These are phyloP conservation scores for Phrynosoma blainvillii DNA, from an alignment of 2,113 vertebrate genomes.

Conservation along the genomic window DNA sequence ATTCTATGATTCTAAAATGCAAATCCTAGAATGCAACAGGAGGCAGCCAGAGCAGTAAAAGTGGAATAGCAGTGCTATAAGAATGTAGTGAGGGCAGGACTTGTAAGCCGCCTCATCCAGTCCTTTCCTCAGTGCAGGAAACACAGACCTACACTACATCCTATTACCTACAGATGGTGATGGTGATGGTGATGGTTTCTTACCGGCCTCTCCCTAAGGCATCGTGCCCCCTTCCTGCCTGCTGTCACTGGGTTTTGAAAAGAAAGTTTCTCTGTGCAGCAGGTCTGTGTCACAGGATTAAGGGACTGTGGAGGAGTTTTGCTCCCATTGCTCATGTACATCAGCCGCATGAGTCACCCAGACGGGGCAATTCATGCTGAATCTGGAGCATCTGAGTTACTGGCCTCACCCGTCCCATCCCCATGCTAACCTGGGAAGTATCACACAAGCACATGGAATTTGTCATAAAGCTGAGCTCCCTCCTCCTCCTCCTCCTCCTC, in stretches of 20 bases:
- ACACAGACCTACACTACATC: too few species aligned
- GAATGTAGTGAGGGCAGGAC: too few species aligned
- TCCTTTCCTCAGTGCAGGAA: too few species aligned
- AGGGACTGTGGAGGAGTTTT: neutral
- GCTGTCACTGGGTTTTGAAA: neutral
- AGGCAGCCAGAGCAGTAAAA: too few species aligned
- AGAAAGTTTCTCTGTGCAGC: neutral
- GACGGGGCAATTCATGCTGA: neutral
- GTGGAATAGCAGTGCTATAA: too few species aligned
- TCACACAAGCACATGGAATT: constrained; percentile 21
- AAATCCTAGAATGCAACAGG: too few species aligned
- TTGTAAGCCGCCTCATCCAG: too few species aligned
- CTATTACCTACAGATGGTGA: too few species aligned
- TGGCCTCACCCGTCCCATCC: constrained; percentile 47
- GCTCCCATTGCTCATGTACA: neutral
- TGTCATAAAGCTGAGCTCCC: neutral
- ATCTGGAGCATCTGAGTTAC: constrained; percentile 27
- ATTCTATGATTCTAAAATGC: too few species aligned
- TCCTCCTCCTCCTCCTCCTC: neutral
- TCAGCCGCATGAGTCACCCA: constrained; percentile 33
- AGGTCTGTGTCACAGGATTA: neutral
- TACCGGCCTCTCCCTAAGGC: neutral
- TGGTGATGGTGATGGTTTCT: too few species aligned
- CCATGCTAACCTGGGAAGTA: constrained; percentile 25
- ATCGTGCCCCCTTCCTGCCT: neutral